phyloP scores from a whole-genome alignment of 2,113 vertebrate genomes.

The Solenodon paradoxus region DNA sequence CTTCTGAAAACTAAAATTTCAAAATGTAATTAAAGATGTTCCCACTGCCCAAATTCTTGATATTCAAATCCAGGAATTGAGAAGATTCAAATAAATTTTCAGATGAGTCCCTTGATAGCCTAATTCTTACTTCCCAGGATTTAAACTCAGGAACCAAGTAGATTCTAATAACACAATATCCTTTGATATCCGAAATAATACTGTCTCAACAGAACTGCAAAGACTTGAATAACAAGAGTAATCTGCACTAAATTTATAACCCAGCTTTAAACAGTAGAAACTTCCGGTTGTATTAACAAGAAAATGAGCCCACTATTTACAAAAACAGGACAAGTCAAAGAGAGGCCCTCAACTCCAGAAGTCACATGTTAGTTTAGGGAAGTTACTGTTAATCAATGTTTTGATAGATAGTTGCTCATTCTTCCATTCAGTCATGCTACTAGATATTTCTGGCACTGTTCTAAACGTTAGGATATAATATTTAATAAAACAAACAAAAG shows the following conservation, averaged over 20 bases:
- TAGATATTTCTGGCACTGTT: background rate
- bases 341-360: background rate
- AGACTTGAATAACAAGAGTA: background rate
- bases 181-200: conserved; percentile 1
- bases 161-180: background rate
- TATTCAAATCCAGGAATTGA: background rate
- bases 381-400: background rate
- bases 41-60: conserved; percentile 1
- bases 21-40: background rate
- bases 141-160: conserved; percentile 4
- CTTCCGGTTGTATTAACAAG: background rate
- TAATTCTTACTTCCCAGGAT: conserved; percentile 34
- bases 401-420: background rate
- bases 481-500: background rate
- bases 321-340: background rate
- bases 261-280: conserved; percentile 43
- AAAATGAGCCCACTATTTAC: background rate
- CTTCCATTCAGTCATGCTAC: background rate
- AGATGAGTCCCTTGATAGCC: background rate
- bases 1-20: conserved; percentile 43
- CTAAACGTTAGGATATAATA: background rate
- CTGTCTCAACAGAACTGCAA: conserved; percentile 10
- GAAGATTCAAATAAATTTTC: conserved; percentile 16
- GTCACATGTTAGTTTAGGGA: background rate
- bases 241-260: conserved; percentile 50